phyloP scores from a whole-genome alignment of 1,140 invertebrate genomes.

The Hyles euphorbiae region DNA sequence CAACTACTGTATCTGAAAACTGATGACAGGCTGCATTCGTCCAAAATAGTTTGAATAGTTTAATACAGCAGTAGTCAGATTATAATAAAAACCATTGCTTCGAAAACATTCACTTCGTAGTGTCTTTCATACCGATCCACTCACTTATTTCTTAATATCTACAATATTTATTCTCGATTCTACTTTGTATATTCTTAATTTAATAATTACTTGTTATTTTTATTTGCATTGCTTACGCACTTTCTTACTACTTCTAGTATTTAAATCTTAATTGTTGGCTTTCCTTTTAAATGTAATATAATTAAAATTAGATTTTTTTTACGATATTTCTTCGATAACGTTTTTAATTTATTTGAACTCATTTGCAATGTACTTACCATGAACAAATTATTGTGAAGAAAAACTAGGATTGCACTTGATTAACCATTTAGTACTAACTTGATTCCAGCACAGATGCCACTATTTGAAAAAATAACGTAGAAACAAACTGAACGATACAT shows the following conservation, averaged over 20 bases:
- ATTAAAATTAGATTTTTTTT: no score
- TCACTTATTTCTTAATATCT: constrained; percentile 1
- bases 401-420: no score
- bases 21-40: constrained; percentile 45
- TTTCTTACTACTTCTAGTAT: constrained; percentile 17
- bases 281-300: constrained; percentile 9
- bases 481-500: neutral
- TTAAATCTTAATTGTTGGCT: constrained; percentile 30
- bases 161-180: constrained; percentile 12
- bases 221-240: constrained; percentile 63
- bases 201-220: constrained; percentile 19
- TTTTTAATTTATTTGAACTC: no score
- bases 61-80: constrained; percentile 19
- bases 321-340: no score
- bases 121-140: neutral
- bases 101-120: neutral
- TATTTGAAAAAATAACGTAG: neutral
- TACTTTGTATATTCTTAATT: constrained; percentile 9
- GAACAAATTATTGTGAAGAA: no score
- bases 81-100: neutral
- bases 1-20: constrained; percentile 29
- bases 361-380: no score
- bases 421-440: no score
- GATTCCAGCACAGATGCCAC: constrained; percentile 4
- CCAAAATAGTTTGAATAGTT: constrained; percentile 20